These are phyloP conservation scores for Drosophila meridionalis DNA, from an alignment of 2,888 invertebrate species.

Conservation along the genomic window DNA sequence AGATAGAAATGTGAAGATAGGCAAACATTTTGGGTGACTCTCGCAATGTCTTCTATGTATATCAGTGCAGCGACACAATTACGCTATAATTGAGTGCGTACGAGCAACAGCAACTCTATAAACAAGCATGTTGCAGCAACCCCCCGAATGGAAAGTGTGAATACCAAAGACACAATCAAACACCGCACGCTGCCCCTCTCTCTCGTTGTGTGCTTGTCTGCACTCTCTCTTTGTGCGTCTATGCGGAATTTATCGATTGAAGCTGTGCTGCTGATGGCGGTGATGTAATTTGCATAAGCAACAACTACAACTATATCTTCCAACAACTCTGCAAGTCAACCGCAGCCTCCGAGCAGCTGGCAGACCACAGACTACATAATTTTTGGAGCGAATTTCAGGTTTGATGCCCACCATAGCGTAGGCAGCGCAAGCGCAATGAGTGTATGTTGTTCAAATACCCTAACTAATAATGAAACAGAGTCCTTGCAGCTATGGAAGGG, in stretches of 20 bases:
- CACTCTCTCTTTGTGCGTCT: slow-evolving; percentile 25
- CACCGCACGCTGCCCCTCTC: slow-evolving; percentile 7
- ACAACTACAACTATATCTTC: slow-evolving; percentile 17
- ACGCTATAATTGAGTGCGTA: slow-evolving; percentile 67
- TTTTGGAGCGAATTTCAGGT: slow-evolving; percentile 71
- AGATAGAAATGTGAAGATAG: background rate
- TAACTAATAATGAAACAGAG: slow-evolving; percentile 2
- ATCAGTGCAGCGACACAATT: slow-evolving; percentile 65
- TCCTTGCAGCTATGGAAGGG: background rate
- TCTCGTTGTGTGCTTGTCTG: too few relatives aligned
- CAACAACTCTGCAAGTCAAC: slow-evolving; percentile 13
- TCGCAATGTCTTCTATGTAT: slow-evolving; percentile 7
- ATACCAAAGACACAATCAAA: slow-evolving; percentile 20
- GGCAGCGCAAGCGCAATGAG: slow-evolving; percentile 52
- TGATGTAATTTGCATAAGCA: slow-evolving; percentile 77
- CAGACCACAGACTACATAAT: slow-evolving; percentile 49
- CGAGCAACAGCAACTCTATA: slow-evolving; percentile 47
- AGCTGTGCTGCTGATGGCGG: slow-evolving; percentile 38
- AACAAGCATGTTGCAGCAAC: slow-evolving; percentile 50
- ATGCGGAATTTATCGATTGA: slow-evolving; percentile 39
- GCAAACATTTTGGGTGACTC: background rate
- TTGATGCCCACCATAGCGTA: slow-evolving; percentile 60
- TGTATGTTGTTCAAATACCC: slow-evolving; percentile 36
- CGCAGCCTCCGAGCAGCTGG: slow-evolving; percentile 28
- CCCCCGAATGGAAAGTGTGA: slow-evolving; percentile 47